Base-by-base conservation (phyloP, 1,140 invertebrate genomes). In the Sweltsa coloradensis region DNA sequence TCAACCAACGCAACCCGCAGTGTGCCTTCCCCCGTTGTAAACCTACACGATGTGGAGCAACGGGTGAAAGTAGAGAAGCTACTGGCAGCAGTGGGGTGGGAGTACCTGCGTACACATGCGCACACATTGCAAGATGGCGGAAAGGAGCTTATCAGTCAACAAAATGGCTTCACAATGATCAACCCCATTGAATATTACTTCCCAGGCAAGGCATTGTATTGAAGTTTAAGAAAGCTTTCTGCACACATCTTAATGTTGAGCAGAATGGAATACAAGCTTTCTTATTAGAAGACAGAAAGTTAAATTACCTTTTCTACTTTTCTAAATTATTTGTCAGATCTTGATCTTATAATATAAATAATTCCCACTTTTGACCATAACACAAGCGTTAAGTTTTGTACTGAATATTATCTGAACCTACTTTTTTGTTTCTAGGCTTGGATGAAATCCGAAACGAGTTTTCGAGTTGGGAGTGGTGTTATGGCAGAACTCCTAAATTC, bases 101-200 rank as follows among this genome's bases (percentile, higher is more conserved):
- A 88, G 60, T 94, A 78, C 63, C 65, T 91, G n/a, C 69, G 83
- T 9, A 85, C 81, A 0, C 70, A 71, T 21, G 71, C 81, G 1
- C 61, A 81, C 11, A 69, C 71, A 3, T 50, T 83, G 1, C 69
- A 76, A 52, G 83, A 89, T 58, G 81, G 79, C 29, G 81, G 79
- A 2, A 69, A 76, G 46, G 63, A 75, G 6, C 69, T 75, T 29
- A 74, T 81, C 43, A 72, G 76, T 57, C 67, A 78, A 57, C 82
- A 87, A 57, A 75, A 78, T 53, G 85, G 85, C 5, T 89, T 89
- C 63, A 79, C 87, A 57, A 74, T 81, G 57, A 68, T 94, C n/a
- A 85, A 90, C 66, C 89, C 89, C 9, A 84, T 79, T 0, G 83
- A 92, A 54, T 75, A 83, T 41, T 85, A 81, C 78, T 94, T 89